Base-by-base conservation (phyloP, 2,888 invertebrate genomes). In the Anthophora plumipes region DNA sequence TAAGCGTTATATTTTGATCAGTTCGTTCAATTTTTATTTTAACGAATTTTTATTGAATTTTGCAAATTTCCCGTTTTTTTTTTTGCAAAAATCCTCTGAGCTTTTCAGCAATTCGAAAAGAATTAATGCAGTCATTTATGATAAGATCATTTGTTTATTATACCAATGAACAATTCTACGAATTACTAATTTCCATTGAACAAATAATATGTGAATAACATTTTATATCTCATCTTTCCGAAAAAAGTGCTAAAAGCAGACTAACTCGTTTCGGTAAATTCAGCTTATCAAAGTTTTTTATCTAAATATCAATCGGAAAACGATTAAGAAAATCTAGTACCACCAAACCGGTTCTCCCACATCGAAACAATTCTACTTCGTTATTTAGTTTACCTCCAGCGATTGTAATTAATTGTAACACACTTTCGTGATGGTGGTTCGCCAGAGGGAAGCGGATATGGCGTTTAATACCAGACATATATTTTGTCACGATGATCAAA, bases 261-360 rank as follows among this genome's bases (percentile, higher is more conserved):
- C 17, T 8, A 57, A 50, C 50, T 22, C 22, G 37, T 11, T 17
- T 11, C 41, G 50, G 11, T 55, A 76, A 69, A 69, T 77, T 63
- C 17, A 31, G 3, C 14, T 5, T 48, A 37, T 25, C 57, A 7
- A 48, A 14, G 48, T 39, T 46, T 73, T 59, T 54, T 43, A 31
- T 14, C 9, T 20, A 59, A 64, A 37, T 31, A 5, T 14, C 9
- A 3, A 20, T 50, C 12, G 1, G 22, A 52, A 52, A 37, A 9
- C 25, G 31, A 61, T 25, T n/a, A 20, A 43, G 48, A 61, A 71
- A 77, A 71, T 67, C 9, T 41, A n/a, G 41, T 59, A 31, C 17
- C 2, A 11, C 4, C 9, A 37, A n/a, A 80, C 80, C 61, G 69
- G 73, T 80, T 73, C 41, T 79, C 74, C 69, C 43, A 69, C 70